These are phyloP conservation scores for Drosophila diplacantha DNA, from an alignment of 2,888 invertebrate genomes.

Conservation along the genomic window DNA sequence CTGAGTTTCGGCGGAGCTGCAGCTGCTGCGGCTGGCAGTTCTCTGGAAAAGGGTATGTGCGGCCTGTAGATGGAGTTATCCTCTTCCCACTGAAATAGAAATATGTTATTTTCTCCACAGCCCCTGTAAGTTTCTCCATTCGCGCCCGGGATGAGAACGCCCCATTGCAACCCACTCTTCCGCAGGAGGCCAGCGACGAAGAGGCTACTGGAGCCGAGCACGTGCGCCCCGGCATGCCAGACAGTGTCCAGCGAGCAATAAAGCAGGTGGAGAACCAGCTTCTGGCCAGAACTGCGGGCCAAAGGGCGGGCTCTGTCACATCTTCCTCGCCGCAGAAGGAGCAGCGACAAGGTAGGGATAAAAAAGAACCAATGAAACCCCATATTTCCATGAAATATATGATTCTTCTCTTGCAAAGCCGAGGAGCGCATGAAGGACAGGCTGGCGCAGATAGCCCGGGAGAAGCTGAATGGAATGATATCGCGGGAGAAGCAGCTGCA, in stretches of 20 bases:
- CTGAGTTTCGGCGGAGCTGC: constrained; percentile 37
- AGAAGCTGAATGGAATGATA: constrained; percentile 81
- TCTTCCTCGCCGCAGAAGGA: constrained; percentile 41
- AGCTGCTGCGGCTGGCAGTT: constrained; percentile 25
- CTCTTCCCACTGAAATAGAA: background rate
- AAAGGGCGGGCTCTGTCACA: background rate
- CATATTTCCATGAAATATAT: background rate
- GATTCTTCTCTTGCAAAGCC: constrained; percentile 64
- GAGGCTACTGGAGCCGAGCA: constrained; percentile 67
- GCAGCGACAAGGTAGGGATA: constrained; percentile 53
- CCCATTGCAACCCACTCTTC: constrained; percentile 85
- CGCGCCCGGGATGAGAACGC: constrained; percentile 86
- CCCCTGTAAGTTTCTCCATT: constrained; percentile 90
- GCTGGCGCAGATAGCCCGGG: constrained; percentile 80
- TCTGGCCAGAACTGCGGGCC: constrained; percentile 64
- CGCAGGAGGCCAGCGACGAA: constrained; percentile 87
- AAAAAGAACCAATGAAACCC: too few relatives aligned
- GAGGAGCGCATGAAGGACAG: constrained; percentile 82
- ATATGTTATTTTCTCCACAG: constrained; percentile 71
- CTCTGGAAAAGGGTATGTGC: constrained; percentile 26
- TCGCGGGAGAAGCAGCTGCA: constrained; percentile 81
- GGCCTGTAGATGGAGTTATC: background rate
- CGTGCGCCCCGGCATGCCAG: constrained; percentile 63
- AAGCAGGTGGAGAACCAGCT: constrained; percentile 76
- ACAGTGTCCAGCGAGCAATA: constrained; percentile 76